Evolutionary conservation across 1,140 invertebrate species (phyloP).

Genomic region (Acromyrmex charruanus): DNA sequence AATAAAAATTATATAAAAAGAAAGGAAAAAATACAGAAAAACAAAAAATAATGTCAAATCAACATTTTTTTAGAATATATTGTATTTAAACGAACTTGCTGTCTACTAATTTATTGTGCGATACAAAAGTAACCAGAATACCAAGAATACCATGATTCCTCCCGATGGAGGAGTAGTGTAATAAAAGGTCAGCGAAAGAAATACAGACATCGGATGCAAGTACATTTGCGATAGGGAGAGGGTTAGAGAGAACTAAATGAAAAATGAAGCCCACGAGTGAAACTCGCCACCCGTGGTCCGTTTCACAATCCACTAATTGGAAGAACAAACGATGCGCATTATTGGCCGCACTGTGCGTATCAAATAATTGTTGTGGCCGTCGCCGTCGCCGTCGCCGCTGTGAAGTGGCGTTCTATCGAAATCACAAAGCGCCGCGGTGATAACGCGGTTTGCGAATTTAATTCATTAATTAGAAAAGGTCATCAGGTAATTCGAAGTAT

Average conservation of each 20-base stretch:
- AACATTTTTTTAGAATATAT: not conserved
- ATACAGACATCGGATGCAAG: not conserved
- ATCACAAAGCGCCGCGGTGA: constrained; percentile 16
- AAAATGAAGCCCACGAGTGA: constrained; percentile 36
- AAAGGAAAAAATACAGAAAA: no score
- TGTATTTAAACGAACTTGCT: not conserved
- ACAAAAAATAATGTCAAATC: no score
- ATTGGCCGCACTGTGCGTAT: not conserved
- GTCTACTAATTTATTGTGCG: not conserved
- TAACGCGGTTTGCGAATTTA: constrained; percentile 22
- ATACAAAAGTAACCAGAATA: not conserved
- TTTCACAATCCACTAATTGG: constrained; percentile 56
- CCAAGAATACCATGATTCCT: not conserved
- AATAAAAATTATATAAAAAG: no score
- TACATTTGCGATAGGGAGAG: no score
- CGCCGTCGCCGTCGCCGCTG: not conserved
- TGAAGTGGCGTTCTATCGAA: not conserved
- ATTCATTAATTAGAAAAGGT: constrained; percentile 61
- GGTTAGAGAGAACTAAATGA: not conserved
- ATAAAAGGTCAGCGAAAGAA: not conserved
- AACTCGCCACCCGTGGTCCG: not conserved
- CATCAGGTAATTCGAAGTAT: constrained; percentile 16
- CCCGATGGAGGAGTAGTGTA: not conserved
- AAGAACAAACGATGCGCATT: constrained; percentile 38
- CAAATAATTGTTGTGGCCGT: constrained; percentile 32